Percentiles rank a stretch among this genome's conserved stretches.
Conservation (phyloP, 2,797 vertebrate genomes). For the Alauda arvensis region DNA sequence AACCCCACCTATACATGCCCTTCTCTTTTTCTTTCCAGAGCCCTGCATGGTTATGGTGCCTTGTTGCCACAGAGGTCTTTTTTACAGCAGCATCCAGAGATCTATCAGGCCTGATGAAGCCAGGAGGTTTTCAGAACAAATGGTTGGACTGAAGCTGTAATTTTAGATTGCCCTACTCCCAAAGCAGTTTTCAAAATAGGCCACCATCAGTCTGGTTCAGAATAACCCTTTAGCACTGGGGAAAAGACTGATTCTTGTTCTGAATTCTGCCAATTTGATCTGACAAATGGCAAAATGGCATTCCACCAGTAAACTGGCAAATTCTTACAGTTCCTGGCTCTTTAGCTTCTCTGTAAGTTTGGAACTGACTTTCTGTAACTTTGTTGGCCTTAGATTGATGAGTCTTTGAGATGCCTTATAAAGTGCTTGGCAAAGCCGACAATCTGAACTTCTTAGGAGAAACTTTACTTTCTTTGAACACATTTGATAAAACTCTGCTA, state of each 20-base stretch:
- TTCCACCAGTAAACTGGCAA: not conserved
- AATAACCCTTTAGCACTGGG: not conserved
- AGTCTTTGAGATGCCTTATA: not conserved
- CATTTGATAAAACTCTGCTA: not conserved
- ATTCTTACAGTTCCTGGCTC: not conserved
- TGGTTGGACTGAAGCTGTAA: not conserved
- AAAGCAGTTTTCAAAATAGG: fast-evolving
- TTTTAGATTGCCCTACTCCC: not conserved
- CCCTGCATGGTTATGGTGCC: not conserved
- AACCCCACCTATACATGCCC: fast-evolving
- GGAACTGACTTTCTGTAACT: not conserved
- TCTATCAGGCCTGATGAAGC: not conserved
- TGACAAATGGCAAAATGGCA: not conserved
- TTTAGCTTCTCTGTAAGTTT: not conserved
- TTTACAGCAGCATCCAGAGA: not conserved
- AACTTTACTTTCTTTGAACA: not conserved
- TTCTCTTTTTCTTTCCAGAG: not conserved
- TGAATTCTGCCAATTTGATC: not conserved
- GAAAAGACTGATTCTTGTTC: not conserved
- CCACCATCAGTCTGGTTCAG: not conserved
- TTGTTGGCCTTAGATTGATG: not conserved
- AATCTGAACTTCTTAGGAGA: not conserved
- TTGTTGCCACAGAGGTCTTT: not conserved
- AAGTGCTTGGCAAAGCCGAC: not conserved
- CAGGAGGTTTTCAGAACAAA: not conserved